Base-by-base conservation (phyloP, 2,888 invertebrate genomes). In the Plebejus melissa region DNA sequence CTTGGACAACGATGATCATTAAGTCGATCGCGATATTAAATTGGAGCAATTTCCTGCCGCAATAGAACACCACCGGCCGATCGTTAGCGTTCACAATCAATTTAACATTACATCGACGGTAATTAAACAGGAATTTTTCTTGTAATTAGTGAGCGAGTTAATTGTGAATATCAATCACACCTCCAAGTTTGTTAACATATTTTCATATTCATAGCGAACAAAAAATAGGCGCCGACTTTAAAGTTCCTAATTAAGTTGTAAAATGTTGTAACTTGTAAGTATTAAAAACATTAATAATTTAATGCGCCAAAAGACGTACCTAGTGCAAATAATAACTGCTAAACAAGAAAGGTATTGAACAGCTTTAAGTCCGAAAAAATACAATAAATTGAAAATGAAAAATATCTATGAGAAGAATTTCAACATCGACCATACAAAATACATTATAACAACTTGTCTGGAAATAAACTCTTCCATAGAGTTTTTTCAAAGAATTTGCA, bases 121-220 rank as follows among this genome's bases (percentile, higher is more conserved):
- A 86, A 89, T 90, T 90, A 88, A 85, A 85, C 77, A 78, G 76
- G 78, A 72, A 54, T 80, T 82, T 86, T 90, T 87, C 88, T 86
- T 84, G 84, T 88, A 83, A 88, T 89, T 87, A 88, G 80, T 79
- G 79, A 74, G 78, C 76, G 78, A 81, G 81, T 82, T 79, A 76
- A 77, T 75, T 76, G 76, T 80, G 79, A 80, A 77, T 81, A 86
- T 85, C 82, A 82, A 85, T 86, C 85, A 84, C 79, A 76, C 76
- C 74, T 78, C 77, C n/a, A 13, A 69, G 74, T 76, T 69, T 41
- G n/a, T 69, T 76, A n/a, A 69, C 71, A 36, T 72, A 38, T 60
- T 57, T 41, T 69, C 46, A 50, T 41, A 75, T 69, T 69, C 57
- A 36, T 74, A 46, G 16, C 28, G 65, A 74, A 38, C 13, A 69